A percentile compares a stretch with the other conserved stretches of the same genome.
These are phyloP conservation scores for Chaitophorus viminalis DNA, from an alignment of 2,888 invertebrate genomes.

Conservation along the genomic window DNA sequence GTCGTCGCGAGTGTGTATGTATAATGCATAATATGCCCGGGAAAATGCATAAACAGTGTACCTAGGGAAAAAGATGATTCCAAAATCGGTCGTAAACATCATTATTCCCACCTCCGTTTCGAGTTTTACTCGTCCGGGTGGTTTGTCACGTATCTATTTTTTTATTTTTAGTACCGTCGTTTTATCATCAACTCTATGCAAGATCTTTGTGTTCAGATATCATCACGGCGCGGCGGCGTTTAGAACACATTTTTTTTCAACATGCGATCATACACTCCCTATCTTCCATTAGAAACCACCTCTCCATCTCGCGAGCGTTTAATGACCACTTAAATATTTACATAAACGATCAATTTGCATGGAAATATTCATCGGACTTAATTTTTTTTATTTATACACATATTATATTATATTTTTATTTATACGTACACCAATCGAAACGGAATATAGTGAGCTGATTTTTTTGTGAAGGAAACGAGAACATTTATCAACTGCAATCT, in stretches of 20 bases:
- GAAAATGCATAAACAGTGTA: constrained; percentile 1
- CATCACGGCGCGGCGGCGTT: neutral
- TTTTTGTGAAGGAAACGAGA: neutral
- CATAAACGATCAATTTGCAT: constrained; percentile 51
- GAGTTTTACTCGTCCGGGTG: constrained; percentile 15
- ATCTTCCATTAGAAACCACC: neutral
- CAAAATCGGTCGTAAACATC: constrained; percentile 17
- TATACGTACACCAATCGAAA: neutral
- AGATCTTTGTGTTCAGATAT: constrained; percentile 5
- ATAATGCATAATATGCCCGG: neutral
- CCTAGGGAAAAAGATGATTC: neutral
- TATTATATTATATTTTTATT: neutral
- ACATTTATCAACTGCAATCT: constrained; percentile 19
- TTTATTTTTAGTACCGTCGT: neutral
- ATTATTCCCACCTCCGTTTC: neutral
- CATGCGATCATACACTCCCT: neutral
- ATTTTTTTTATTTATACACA: neutral
- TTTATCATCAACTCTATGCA: neutral
- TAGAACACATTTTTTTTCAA: neutral
- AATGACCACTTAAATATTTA: constrained; percentile 51
- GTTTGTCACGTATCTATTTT: neutral
- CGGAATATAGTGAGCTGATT: neutral
- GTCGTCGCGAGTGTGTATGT: neutral
- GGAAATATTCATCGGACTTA: constrained; percentile 10
- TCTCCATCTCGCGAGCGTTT: neutral